Base-by-base conservation (phyloP, 2,113 vertebrate species). In the Fregetta grallaria region DNA sequence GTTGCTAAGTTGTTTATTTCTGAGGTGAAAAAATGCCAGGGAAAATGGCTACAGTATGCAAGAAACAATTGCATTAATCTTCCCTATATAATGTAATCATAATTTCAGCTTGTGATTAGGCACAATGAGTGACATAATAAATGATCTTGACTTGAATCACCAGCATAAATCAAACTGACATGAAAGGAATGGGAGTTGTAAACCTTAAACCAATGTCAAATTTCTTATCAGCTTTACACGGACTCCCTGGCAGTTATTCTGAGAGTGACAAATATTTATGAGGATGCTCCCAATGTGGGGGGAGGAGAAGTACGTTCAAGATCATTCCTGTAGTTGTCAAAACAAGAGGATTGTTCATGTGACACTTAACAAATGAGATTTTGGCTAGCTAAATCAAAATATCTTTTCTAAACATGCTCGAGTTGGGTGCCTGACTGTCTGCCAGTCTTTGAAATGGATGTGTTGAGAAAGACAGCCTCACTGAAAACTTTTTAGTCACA, bases 341-440 rank as follows among this genome's bases (percentile, higher is more conserved):
- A 96, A 95, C 95, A 96, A 93, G 83, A 90, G 80, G 66, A 91
- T 75, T 83, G 86, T 78, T 95, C 90, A 9, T 92, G 63, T 94
- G 91, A 96, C 90, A 94, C 36, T 78, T 94, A 92, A 93, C 59
- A 85, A 96, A 97, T 22, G 80, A 95, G 74, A 92, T 65, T 55
- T 71, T 92, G 75, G 86, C 65, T 71, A 93, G 77, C 84, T 94
- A 92, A 86, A 76, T 76, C 85, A 90, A 78, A 94, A 70, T 97
- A 96, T 93, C 96, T 97, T 95, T 94, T 91, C 93, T 94, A 97
- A 96, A 96, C 97, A 95, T 50, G 82, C 72, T 90, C 1, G 2
- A 81, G 68, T 91, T 2, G 17, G 97, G 96, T 97, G 97, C 96
- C 96, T 96, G 90, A 91, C 91, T 97, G 97, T 96, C 98, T 97